phyloP scores from a whole-genome alignment of 1,140 invertebrate genomes.

The Diachasmimorpha longicaudata region DNA sequence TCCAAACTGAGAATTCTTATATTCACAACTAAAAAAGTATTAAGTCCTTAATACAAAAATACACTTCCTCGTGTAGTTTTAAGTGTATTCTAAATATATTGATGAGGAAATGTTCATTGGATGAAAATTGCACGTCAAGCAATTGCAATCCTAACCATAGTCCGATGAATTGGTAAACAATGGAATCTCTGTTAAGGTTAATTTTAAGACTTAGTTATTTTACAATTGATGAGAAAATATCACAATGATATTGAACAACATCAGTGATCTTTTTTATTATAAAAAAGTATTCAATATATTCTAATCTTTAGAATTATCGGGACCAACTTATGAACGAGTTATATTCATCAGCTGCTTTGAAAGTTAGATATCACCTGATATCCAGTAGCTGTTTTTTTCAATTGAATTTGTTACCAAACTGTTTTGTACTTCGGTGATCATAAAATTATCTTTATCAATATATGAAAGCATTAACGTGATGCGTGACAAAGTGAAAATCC shows the following conservation, averaged over 20 bases:
- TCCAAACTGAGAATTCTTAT: too few species aligned
- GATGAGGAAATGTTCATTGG: not conserved
- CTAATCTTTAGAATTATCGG: not conserved
- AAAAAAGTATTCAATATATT: conserved; percentile 14
- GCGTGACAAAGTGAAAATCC: not conserved
- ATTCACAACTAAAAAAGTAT: too few species aligned
- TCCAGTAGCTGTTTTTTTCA: not conserved
- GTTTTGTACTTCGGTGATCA: conserved; percentile 21
- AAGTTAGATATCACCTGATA: not conserved
- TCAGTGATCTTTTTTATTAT: not conserved
- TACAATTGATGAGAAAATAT: not conserved
- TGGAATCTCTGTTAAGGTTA: not conserved
- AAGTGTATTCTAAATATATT: too few species aligned
- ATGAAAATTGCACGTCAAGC: too few species aligned
- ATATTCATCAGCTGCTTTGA: not conserved
- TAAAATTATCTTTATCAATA: not conserved
- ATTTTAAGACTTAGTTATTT: not conserved
- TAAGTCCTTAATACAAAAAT: too few species aligned
- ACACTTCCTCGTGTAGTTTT: too few species aligned
- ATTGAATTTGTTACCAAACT: not conserved
- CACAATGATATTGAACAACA: not conserved
- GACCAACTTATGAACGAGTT: not conserved
- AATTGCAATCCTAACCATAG: too few species aligned
- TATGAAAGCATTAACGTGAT: not conserved
- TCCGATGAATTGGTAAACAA: too few species aligned